phyloP scores from a whole-genome alignment of 2,888 invertebrate species.

The Eurytoma adleriae region DNA sequence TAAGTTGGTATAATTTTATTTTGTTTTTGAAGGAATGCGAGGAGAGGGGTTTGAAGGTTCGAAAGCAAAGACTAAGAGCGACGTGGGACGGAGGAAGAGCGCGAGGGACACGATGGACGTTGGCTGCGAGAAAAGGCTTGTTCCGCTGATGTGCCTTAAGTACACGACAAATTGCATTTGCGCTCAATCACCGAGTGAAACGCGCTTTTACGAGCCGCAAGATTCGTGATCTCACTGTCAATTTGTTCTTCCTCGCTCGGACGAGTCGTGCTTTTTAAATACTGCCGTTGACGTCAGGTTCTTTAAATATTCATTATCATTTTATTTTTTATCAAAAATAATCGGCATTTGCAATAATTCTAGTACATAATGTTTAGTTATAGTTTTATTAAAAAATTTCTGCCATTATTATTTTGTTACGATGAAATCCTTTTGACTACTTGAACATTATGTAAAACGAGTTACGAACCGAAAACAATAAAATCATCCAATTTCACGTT shows the following conservation, averaged over 20 bases:
- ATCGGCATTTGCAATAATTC: no score
- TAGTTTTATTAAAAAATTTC: no score
- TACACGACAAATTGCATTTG: constrained; percentile 45
- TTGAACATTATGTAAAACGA: no score
- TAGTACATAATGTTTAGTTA: no score
- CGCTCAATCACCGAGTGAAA: constrained; percentile 21
- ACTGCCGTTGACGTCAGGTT: not conserved
- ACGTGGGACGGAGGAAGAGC: not conserved
- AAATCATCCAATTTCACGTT: no score
- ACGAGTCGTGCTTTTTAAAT: constrained; percentile 35
- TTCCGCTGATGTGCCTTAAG: constrained; percentile 36
- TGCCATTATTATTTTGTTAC: no score
- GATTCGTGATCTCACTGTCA: constrained; percentile 50
- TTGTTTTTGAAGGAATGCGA: not conserved
- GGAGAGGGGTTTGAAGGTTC: not conserved
- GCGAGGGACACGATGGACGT: not conserved
- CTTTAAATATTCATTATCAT: no score
- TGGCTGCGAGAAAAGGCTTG: constrained; percentile 36
- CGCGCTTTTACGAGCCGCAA: constrained; percentile 44
- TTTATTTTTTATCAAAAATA: no score
- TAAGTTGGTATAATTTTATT: not conserved
- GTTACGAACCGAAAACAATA: no score
- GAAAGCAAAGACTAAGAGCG: constrained; percentile 2
- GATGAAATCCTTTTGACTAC: no score
- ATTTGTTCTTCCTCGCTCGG: constrained; percentile 34